Evolutionary conservation across 1,140 invertebrate genomes (phyloP), one percentile per base, ranked within the genome.

Genomic region (Sitophilus oryzae): DNA sequence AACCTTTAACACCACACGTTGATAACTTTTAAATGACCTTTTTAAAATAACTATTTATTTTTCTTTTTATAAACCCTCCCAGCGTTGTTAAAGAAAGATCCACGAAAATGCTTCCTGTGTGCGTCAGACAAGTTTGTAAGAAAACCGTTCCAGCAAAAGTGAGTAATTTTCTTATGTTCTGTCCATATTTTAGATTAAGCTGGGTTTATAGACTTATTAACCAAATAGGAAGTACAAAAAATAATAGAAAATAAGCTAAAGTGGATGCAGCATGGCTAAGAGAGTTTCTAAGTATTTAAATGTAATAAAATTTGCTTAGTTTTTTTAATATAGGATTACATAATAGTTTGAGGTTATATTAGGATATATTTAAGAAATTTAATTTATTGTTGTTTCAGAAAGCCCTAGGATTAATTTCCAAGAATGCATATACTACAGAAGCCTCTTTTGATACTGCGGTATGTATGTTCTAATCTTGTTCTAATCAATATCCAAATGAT

Each of bases 401-500:
- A 55, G 56, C 57, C 11, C 42, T 59, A n/a, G 60, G 52, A n/a
- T 66, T 43, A 59, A 61, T 69, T 47, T 65, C 73, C 41, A 79
- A 75, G 60, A 80, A 76, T 57, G 82, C 78, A 64, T 83, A 82
- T 71, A 80, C 80, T 54, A 81, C 79, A 6, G 84, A 87, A 71
- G 84, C 84, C 11, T 77, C 75, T 14, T 88, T 86, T 70, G 84
- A 88, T 73, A 83, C 80, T 2, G 86, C 86, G 73, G 80, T 81
- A 74, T 66, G 55, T 63, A 37, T 60, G 23, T 18, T n/a, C n/a
- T n/a, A n/a, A n/a, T n/a, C n/a, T n/a, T n/a, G n/a, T n/a, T n/a
- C n/a, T n/a, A n/a, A n/a, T n/a, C n/a, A n/a, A n/a, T n/a, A n/a
- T n/a, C n/a, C n/a, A n/a, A n/a, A n/a, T n/a, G n/a, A n/a, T n/a